Evolutionary conservation across 2,113 vertebrate genomes (phyloP).

Genomic region (Sturnira hondurensis): DNA sequence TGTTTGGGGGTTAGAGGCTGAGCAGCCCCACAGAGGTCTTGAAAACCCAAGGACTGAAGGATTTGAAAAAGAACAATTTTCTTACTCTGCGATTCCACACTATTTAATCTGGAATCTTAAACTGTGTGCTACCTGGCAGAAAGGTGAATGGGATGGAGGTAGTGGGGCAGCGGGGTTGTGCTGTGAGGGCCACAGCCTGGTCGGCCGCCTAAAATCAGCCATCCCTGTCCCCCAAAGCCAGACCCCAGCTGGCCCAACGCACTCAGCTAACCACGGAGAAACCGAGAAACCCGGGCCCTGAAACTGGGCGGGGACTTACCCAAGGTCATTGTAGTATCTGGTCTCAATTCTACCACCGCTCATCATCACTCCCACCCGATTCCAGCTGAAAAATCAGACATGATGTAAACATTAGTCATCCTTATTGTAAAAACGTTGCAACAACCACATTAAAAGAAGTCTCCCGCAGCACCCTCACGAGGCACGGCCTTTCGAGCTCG

Average conservation of each 20-base stretch:
- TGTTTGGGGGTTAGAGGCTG: neutral
- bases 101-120: neutral
- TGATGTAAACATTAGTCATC: constrained; percentile 31
- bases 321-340: neutral
- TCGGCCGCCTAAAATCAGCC: accelerated
- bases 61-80: neutral
- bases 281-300: neutral
- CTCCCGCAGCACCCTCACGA: neutral
- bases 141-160: neutral
- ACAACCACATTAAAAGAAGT: constrained; percentile 33
- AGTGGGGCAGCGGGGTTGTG: too few relatives aligned
- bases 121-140: neutral
- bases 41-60: too few relatives aligned
- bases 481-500: accelerated
- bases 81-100: neutral
- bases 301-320: neutral
- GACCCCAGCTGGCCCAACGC: neutral
- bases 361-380: neutral
- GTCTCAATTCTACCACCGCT: neutral
- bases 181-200: neutral
- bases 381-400: constrained; percentile 13
- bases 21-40: neutral
- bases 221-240: accelerated
- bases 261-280: neutral
- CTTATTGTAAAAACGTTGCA: neutral